Percentiles rank a stretch among this genome's conserved stretches.
phyloP scores from a whole-genome alignment of 2,888 invertebrate species.

The Carcina quercana region DNA sequence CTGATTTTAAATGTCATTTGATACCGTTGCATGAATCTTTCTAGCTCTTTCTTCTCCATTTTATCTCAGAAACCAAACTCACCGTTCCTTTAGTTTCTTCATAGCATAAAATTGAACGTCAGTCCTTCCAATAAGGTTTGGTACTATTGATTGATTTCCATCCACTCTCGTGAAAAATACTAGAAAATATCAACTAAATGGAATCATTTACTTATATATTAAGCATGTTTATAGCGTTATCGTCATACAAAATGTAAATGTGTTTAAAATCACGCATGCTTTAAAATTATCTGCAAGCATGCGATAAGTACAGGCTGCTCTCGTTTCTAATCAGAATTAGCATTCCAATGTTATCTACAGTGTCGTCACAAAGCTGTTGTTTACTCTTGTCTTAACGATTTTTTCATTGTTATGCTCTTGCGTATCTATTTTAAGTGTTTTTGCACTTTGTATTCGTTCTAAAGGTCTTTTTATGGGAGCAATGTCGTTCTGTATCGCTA shows the following conservation, averaged over 20 bases:
- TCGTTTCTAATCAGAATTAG: slow-evolving; percentile 65
- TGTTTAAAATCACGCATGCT: slow-evolving; percentile 51
- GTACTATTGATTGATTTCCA: not conserved
- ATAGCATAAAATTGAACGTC: no score
- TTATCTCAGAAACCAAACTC: no score
- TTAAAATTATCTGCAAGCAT: slow-evolving; percentile 54
- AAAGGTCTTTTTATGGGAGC: slow-evolving; percentile 5
- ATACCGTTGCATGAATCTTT: no score
- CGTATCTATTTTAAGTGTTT: slow-evolving; percentile 15
- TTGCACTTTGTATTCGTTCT: slow-evolving; percentile 12
- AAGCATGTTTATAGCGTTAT: slow-evolving; percentile 17
- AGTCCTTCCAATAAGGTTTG: not conserved
- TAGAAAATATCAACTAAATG: not conserved
- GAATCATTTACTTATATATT: no score
- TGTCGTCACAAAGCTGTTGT: slow-evolving; percentile 46
- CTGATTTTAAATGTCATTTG: no score
- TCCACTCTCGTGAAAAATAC: no score
- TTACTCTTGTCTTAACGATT: slow-evolving; percentile 37
- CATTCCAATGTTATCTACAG: slow-evolving; percentile 59
- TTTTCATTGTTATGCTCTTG: slow-evolving; percentile 40
- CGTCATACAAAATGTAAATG: slow-evolving; percentile 32
- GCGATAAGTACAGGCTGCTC: slow-evolving; percentile 56
- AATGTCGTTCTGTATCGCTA: slow-evolving; percentile 13
- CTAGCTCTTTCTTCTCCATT: no score
- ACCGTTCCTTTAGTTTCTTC: no score